Base-by-base conservation (phyloP, 2,113 vertebrate species). In the Tringa solitaria region DNA sequence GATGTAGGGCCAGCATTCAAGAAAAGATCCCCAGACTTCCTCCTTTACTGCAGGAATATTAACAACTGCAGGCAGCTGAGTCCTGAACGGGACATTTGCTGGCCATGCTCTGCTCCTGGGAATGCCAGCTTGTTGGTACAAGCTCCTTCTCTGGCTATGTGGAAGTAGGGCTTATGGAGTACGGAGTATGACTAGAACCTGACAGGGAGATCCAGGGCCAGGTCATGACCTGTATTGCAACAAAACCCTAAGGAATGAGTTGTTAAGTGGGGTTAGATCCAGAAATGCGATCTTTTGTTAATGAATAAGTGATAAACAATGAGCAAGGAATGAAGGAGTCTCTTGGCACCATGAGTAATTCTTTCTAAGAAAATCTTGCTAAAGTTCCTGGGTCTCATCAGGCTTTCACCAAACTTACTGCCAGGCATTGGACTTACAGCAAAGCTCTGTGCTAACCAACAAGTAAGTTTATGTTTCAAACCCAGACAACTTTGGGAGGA, bases 161-260 rank as follows among this genome's bases (percentile, higher is more conserved):
- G 33, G 54, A 45, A 56, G 10, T 16, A 65, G 4, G 21, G 28
- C 13, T 32, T 33, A 32, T 32, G 41, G 41, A 32, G 9, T 41
- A 64, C 9, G 22, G 53, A 64, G 23, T 3, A n/a, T 2, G 1
- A 14, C 21, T 32, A 61, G 60, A 70, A 41, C 0, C 3, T 2
- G 21, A 16, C 54, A 74, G 33, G 61, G 64, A 60, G 64, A 69
- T 65, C n/a, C 41, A 63, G 19, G 13, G 26, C 35, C 81, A 77
- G 35, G 28, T 45, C n/a, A 28, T 2, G 4, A 28, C 4, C 7
- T 14, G 21, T 57, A 4, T 33, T 70, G 27, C 30, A 39, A 6
- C 10, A 61, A 48, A 87, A 67, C 2, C 7, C 43, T 28, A 46
- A 59, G 41, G 32, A n/a, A 48, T 21, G 26, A 27, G 39, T 9